Base-by-base conservation (phyloP, 2,797 vertebrate species). In the Botia kubotai region DNA sequence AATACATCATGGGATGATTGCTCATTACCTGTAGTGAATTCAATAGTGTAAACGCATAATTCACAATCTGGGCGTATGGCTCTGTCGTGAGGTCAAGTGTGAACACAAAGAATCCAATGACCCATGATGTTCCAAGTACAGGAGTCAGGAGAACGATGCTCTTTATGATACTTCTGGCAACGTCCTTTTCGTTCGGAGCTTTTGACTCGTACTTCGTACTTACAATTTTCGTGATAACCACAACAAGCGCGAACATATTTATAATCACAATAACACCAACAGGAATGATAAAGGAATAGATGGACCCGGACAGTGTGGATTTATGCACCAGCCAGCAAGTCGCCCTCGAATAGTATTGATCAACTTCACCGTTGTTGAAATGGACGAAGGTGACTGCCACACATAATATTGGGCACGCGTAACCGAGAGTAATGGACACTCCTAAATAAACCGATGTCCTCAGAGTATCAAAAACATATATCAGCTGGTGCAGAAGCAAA, bases 21-120 rank as follows among this genome's bases (percentile, higher is more conserved):
- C 46, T 33, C 19, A 71, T 2, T 92, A 95, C 95, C 95, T 95
- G 95, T 76, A 94, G 92, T 21, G 92, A 79, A 17, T 95, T 95
- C 12, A 93, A 81, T 16, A 91, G 0, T 17, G 80, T 87, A 75
- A 95, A 95, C 57, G 50, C 33, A 17, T 95, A 95, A 67, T 91
- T 86, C 60, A 86, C 63, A 6, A 46, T 16, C 0, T 1, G 0
- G 12, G 79, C 89, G 0, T 7, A 0, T 0, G 0, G 0, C 70
- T 77, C 83, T 0, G 0, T 0, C 8, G 90, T 90, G 39, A 92
- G 87, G 81, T 95, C 94, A 50, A 92, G 0, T 0, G 4, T 0
- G 43, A 91, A 17, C 8, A 92, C 68, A n/a, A 83, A 84, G 50
- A 95, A 92, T 55, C 95, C 95, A 1, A 95, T 86, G 36, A 87